Evolutionary conservation across 2,113 vertebrate genomes (phyloP).

Genomic region (Callipepla squamata): DNA sequence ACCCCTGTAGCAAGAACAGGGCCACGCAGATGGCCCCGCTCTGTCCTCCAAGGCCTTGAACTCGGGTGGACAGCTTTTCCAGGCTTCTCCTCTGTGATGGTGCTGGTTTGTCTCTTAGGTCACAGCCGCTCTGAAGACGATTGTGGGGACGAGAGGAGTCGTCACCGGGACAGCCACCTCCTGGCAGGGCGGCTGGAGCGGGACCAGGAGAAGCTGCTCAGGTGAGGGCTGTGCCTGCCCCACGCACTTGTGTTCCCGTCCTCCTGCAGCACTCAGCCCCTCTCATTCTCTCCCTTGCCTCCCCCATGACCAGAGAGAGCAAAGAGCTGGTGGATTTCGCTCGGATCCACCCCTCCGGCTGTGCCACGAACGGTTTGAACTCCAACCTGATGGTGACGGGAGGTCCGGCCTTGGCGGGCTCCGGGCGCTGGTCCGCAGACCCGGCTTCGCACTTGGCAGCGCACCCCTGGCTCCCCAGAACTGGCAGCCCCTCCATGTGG

Average conservation of each 20-base stretch:
- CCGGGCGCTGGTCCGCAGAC: constrained; percentile 91
- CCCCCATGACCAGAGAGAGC: constrained; percentile 83
- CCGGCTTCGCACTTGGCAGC: constrained; percentile 87
- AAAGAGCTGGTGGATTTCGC: constrained; percentile 93
- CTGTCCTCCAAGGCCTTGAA: neutral
- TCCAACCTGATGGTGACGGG: constrained; percentile 98
- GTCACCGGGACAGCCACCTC: constrained; percentile 87
- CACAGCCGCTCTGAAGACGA: constrained; percentile 85
- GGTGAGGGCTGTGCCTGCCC: constrained; percentile 75
- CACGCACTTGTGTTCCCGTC: neutral
- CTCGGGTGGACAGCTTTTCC: neutral
- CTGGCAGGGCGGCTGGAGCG: constrained; percentile 88
- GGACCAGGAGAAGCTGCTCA: constrained; percentile 93
- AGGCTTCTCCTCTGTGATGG: neutral
- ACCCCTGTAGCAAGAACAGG: neutral
- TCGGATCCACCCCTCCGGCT: constrained; percentile 86
- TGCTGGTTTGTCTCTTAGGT: constrained; percentile 47
- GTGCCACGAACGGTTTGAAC: constrained; percentile 86
- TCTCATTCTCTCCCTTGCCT: neutral
- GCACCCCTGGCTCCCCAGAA: constrained; percentile 92
- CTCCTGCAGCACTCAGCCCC: neutral
- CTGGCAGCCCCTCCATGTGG: constrained; percentile 93
- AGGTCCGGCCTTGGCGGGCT: constrained; percentile 82
- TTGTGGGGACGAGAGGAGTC: constrained; percentile 83
- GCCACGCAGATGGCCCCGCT: neutral